Evolutionary conservation across 2,113 vertebrate genomes (phyloP), one percentile per base, ranked within the genome.

Genomic region (Rhea americana): DNA sequence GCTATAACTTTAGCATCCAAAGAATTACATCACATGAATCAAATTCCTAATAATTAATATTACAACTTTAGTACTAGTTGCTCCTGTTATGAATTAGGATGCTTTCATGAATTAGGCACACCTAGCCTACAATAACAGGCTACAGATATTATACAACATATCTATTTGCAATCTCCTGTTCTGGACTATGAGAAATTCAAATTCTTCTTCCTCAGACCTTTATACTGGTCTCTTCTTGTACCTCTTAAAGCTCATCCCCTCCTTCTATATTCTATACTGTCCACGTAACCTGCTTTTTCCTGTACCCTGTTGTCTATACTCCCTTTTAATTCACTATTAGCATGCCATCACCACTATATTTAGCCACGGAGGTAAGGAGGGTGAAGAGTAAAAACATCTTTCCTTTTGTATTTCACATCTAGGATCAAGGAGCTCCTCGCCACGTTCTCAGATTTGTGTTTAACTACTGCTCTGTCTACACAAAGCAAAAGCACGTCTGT

Each of bases 281-380:
- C 19, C 56, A 74, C 17, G 20, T 0, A 76, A 13, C 11, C 43
- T 59, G n/a, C 20, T 12, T 14, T 14, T 41, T 65, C 47, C 56
- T 62, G 20, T 16, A 65, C 28, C 30, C n/a, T 24, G 7, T 7
- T 47, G 71, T 21, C 32, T 25, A 13, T 18, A 3, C 19, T 53
- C 17, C 8, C 63, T 74, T 67, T 83, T 59, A 65, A 35, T 39
- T 65, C 21, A 10, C 26, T n/a, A 15, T n/a, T 37, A 79, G 28
- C 0, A 2, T 30, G 55, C 35, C 22, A 45, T 37, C 25, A 39
- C 0, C 1, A 28, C 20, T 55, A 13, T 4, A 45, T 30, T 56
- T 6, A 39, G 2, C 12, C 10, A 76, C 0, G 8, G 26, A 8
- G 8, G 51, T 58, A 10, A 68, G 67, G 70, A 32, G 35, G 20